Conservation (phyloP, 2,888 invertebrate species). For the Margaritifera margaritifera region DNA sequence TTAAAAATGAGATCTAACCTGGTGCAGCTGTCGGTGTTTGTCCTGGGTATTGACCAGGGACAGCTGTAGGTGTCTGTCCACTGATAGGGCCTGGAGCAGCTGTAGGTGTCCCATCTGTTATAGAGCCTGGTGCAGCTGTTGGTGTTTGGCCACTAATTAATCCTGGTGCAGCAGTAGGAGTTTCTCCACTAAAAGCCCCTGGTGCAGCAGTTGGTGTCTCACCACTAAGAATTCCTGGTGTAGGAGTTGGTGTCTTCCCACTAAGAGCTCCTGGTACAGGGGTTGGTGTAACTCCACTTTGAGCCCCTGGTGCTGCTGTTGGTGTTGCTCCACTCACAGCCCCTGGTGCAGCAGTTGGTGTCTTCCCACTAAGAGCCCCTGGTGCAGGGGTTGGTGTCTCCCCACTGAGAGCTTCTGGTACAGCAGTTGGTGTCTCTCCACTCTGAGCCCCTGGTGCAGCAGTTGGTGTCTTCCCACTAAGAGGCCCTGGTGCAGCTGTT, state of each 20-base stretch:
- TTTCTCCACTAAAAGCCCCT: slow-evolving; percentile 6
- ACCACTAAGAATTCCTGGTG: slow-evolving; percentile 14
- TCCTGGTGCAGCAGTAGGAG: slow-evolving; percentile 31
- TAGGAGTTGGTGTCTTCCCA: slow-evolving; percentile 26
- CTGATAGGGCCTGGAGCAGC: slow-evolving; percentile 20
- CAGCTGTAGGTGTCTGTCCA: slow-evolving; percentile 28
- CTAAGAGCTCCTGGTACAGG: slow-evolving; percentile 23
- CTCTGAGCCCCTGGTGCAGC: slow-evolving; percentile 5
- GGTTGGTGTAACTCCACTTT: slow-evolving; percentile 22
- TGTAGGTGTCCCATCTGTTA: slow-evolving; percentile 25
- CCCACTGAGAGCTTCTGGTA: slow-evolving; percentile 12
- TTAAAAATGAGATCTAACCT: not conserved
- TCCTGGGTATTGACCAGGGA: slow-evolving; percentile 17
- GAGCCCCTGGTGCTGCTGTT: slow-evolving; percentile 10
- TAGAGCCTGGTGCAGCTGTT: slow-evolving; percentile 22
- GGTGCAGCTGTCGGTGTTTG: slow-evolving; percentile 29
- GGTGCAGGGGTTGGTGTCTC: slow-evolving; percentile 11
- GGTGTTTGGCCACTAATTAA: slow-evolving; percentile 20
- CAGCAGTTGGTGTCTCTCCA: slow-evolving; percentile 29
- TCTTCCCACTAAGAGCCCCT: slow-evolving; percentile 4
- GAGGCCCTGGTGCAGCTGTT: slow-evolving; percentile 27
- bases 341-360: slow-evolving; percentile 27
- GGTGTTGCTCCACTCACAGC: slow-evolving; percentile 9
- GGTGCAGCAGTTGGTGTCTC: slow-evolving; percentile 17
- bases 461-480: slow-evolving; percentile 2